These are phyloP conservation scores for Paedocypris sp. DNA, from an alignment of 2,113 vertebrate genomes.

Conservation along the genomic window DNA sequence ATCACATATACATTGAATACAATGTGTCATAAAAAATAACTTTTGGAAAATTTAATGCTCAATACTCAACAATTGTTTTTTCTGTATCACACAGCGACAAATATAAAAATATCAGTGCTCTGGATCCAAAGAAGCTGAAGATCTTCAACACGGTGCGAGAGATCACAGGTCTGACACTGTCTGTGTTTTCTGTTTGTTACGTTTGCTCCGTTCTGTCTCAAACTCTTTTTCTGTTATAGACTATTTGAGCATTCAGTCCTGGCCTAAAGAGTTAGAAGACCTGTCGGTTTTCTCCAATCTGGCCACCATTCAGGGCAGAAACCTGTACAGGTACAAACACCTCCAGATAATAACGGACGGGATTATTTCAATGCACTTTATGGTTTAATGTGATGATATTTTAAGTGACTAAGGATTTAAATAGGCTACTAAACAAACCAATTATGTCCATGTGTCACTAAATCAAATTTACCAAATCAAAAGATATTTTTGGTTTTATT, in stretches of 20 bases:
- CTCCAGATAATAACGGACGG: too few species aligned
- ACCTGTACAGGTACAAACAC: constrained; percentile 71
- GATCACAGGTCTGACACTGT: constrained; percentile 70
- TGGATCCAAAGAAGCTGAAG: constrained; percentile 81
- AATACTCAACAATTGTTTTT: not conserved
- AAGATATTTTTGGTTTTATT: too few species aligned
- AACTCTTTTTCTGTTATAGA: constrained; percentile 48
- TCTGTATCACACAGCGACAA: constrained; percentile 56
- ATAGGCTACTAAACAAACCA: too few species aligned
- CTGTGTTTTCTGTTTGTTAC: not conserved
- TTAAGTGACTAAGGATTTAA: too few species aligned
- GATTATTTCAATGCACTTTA: too few species aligned
- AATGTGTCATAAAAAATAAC: too few species aligned
- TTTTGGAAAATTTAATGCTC: too few species aligned
- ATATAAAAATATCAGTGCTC: constrained; percentile 55
- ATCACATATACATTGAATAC: too few species aligned
- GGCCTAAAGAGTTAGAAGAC: constrained; percentile 80
- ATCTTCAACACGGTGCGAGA: constrained; percentile 80
- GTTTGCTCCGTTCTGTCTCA: not conserved
- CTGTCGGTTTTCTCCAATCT: constrained; percentile 92
- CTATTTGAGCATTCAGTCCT: constrained; percentile 81
- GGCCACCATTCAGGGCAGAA: constrained; percentile 78
- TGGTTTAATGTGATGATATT: too few species aligned
- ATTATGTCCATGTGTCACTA: too few species aligned
- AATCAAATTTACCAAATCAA: too few species aligned